A percentile compares a stretch with the other conserved stretches of the same genome.
phyloP scores from a whole-genome alignment of 2,888 invertebrate genomes.

The Trichopoda pennipes region DNA sequence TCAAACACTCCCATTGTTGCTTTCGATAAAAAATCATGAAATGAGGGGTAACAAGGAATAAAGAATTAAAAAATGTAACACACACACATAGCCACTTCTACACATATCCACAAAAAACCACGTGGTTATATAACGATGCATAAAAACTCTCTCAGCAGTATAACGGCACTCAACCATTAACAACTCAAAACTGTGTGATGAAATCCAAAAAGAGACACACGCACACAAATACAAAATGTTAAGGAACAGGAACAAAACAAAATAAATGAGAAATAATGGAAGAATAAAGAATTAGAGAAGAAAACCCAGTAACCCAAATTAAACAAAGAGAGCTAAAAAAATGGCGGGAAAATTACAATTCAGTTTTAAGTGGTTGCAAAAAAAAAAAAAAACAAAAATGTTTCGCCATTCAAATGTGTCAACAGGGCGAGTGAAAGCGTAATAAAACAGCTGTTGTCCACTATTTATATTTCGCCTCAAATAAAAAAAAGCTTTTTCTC shows the following conservation, averaged over 20 bases:
- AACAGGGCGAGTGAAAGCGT: slow-evolving; percentile 14
- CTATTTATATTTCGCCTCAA: background rate
- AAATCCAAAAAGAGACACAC: background rate
- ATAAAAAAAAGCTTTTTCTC: slow-evolving; percentile 4
- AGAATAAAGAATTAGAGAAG: background rate
- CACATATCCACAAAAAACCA: slow-evolving; percentile 29
- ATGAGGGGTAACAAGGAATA: too few relatives aligned
- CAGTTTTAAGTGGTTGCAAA: background rate
- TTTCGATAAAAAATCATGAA: too few relatives aligned
- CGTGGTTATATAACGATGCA: slow-evolving; percentile 65
- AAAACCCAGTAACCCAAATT: slow-evolving; percentile 53
- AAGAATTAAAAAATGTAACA: background rate
- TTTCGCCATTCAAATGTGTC: background rate
- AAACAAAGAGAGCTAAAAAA: slow-evolving; percentile 22
- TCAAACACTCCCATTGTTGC: too few relatives aligned
- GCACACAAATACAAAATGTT: too few relatives aligned
- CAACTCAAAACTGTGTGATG: background rate
- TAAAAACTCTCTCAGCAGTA: background rate
- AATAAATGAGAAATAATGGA: background rate
- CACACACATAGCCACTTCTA: too few relatives aligned
- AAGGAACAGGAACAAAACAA: slow-evolving; percentile 16
- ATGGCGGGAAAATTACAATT: slow-evolving; percentile 53
- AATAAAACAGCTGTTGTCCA: slow-evolving; percentile 31
- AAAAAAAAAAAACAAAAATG: too few relatives aligned
- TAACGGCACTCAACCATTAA: background rate